Base-by-base conservation (phyloP, 2,113 vertebrate species). In the Morone saxatilis region DNA sequence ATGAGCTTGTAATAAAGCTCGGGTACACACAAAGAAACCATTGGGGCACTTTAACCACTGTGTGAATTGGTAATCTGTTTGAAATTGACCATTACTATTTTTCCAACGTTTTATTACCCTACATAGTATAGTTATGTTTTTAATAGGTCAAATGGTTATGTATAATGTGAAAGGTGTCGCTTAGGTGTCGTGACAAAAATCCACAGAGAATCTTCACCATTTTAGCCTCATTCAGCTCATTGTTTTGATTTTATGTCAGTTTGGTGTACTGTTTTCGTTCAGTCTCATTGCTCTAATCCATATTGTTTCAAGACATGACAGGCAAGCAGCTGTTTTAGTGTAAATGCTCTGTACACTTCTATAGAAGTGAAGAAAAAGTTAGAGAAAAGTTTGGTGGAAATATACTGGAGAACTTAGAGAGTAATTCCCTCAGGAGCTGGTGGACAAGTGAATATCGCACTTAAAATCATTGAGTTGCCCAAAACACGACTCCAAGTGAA, bases 1-100 rank as follows among this genome's bases (percentile, higher is more conserved):
- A 87, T 90, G 81, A 75, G n/a, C 69, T 66, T 66, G 54, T 62
- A 45, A 81, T 76, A 48, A 63, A 65, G 40, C 67, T 77, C 1
- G 40, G 31, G 13, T n/a, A 53, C 72, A 48, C 62, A 59, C 50
- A 75, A 31, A 66, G 19, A 78, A 77, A 41, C 59, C 51, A 76
- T 38, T 51, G 59, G 68, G 38, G 11, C 47, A 48, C 22, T 72
- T 79, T 76, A 60, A 82, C 20, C 25, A 14, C 16, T 20, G 1
- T 40, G 61, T 68, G 66, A 40, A 71, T 69, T 67, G 50, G 53
- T 73, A 31, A 73, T 50, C 10, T 25, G 12, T 50, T 63, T 74
- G 22, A 70, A 36, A 25, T 63, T 2, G 31, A 16, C 60, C 36
- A 6, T 19, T 59, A n/a, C 19, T 70, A 22, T 36, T 60, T 45